Conservation (phyloP, 2,888 invertebrate species). For the Drosophila emarginata region DNA sequence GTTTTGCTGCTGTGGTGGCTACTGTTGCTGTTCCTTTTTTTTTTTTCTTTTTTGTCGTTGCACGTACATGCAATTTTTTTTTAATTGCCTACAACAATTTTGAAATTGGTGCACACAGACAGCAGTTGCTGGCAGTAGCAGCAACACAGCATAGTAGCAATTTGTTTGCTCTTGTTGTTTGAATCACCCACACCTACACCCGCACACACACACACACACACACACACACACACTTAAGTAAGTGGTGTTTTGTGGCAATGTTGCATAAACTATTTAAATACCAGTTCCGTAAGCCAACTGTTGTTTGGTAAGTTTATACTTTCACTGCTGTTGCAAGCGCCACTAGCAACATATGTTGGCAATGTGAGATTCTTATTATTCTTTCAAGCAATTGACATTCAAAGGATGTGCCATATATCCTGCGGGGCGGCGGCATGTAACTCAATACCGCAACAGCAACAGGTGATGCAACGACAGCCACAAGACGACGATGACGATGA, state of each 20-base stretch:
- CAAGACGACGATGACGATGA: slow-evolving; percentile 22
- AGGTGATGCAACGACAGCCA: slow-evolving; percentile 43
- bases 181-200: slow-evolving; percentile 22
- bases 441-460: slow-evolving; percentile 54
- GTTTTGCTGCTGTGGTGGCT: slow-evolving; percentile 22
- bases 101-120: slow-evolving; percentile 55
- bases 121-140: slow-evolving; percentile 11
- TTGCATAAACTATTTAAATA: slow-evolving; percentile 38
- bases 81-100: slow-evolving; percentile 77
- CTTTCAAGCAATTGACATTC: slow-evolving; percentile 61
- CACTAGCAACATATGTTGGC: slow-evolving; percentile 66
- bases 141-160: slow-evolving; percentile 13
- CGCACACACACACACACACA: slow-evolving; percentile 16
- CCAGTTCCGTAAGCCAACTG: slow-evolving; percentile 30
- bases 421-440: slow-evolving; percentile 50
- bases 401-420: slow-evolving; percentile 61
- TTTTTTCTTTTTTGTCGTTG: slow-evolving; percentile 25
- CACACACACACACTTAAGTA: slow-evolving; percentile 3
- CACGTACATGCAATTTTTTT: slow-evolving; percentile 79
- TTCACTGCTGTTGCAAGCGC: slow-evolving; percentile 58
- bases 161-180: slow-evolving; percentile 15
- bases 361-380: slow-evolving; percentile 26
- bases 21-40: slow-evolving; percentile 13
- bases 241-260: slow-evolving; percentile 24
- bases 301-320: slow-evolving; percentile 66